These are phyloP conservation scores for Leptinotarsa tumamoca DNA, from an alignment of 2,888 invertebrate species.

Conservation along the genomic window DNA sequence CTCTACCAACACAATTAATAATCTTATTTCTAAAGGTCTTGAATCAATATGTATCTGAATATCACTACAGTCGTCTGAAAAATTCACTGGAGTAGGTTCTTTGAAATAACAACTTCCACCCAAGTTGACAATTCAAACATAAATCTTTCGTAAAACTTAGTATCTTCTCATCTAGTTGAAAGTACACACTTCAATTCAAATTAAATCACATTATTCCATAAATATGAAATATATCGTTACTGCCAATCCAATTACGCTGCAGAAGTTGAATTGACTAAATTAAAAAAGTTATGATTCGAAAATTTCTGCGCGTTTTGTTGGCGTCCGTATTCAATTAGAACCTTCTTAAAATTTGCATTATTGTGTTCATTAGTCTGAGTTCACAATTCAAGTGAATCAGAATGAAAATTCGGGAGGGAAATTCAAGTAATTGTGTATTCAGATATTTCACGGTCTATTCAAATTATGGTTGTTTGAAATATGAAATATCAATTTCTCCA, in stretches of 20 bases:
- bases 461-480: neutral
- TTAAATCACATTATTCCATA: neutral
- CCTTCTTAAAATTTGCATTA: conserved; percentile 5
- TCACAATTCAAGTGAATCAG: conserved; percentile 1
- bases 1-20: no score
- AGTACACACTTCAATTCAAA: neutral
- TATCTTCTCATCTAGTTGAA: no score
- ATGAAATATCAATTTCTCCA: neutral
- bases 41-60: no score
- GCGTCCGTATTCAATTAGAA: conserved; percentile 10
- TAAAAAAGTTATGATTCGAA: conserved; percentile 1
- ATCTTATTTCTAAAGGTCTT: no score
- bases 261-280: conserved; percentile 10
- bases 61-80: no score
- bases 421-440: neutral
- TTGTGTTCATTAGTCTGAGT: conserved; percentile 7
- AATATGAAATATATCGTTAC: conserved; percentile 2
- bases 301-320: conserved; percentile 8
- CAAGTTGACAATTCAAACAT: no score
- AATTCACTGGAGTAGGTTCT: no score
- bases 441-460: neutral
- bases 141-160: no score
- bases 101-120: no score
- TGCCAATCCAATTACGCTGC: conserved; percentile 10
- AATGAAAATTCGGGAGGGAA: neutral